These are phyloP conservation scores for Lutjanus argentimaculatus DNA, from an alignment of 2,797 vertebrate species.

Conservation along the genomic window DNA sequence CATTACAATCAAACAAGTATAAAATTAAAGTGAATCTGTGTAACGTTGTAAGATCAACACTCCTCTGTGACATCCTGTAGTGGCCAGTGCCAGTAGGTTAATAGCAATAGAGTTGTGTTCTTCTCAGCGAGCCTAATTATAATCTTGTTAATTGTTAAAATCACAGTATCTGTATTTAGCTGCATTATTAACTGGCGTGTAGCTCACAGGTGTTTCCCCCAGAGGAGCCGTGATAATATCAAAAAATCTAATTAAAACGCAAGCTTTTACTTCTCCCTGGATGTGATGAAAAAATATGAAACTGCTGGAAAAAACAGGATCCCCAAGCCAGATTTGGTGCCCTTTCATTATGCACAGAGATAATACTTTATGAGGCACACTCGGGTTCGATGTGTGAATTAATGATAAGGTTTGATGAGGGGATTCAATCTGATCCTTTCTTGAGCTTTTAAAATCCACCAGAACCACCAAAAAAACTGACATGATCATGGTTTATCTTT, in stretches of 20 bases:
- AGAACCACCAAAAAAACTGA: constrained; percentile 46
- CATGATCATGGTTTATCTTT: constrained; percentile 54
- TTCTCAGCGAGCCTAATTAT: constrained; percentile 42
- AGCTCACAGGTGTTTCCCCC: constrained; percentile 50
- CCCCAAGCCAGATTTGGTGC: constrained; percentile 13
- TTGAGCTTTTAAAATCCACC: constrained; percentile 41
- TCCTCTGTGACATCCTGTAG: not conserved
- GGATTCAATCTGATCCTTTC: constrained; percentile 56
- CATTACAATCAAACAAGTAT: not conserved
- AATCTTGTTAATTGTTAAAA: constrained; percentile 55
- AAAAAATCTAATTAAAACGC: constrained; percentile 40
- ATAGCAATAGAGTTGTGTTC: constrained; percentile 10
- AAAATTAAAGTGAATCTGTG: not conserved
- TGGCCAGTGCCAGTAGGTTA: not conserved
- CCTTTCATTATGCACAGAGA: constrained; percentile 31
- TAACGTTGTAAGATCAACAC: constrained; percentile 10
- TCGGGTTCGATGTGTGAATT: constrained; percentile 34
- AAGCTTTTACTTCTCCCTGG: constrained; percentile 13
- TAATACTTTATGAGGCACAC: constrained; percentile 21
- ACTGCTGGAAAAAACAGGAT: constrained; percentile 34
- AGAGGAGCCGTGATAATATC: constrained; percentile 9
- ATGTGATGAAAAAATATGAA: constrained; percentile 28
- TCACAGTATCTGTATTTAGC: constrained; percentile 36
- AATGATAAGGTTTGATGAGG: constrained; percentile 52
- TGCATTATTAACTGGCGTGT: constrained; percentile 46